Base-by-base conservation (phyloP, 2,113 vertebrate genomes). In the Oxyura jamaicensis region DNA sequence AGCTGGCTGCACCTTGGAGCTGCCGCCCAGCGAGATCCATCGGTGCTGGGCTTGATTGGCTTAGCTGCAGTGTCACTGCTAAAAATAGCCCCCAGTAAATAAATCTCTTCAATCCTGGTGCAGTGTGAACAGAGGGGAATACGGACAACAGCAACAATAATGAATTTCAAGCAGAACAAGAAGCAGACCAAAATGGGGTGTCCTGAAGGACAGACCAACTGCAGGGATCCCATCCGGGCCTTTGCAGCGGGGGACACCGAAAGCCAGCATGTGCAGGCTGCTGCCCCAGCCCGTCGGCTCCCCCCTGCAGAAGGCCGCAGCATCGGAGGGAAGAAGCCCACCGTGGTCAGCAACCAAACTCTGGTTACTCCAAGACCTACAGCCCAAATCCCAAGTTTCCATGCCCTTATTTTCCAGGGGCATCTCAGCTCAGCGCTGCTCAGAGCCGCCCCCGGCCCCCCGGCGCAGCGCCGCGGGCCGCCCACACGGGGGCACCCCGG, bases 131-230 rank as follows among this genome's bases (percentile, higher is more conserved):
- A 19, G 39, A 62, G 26, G 20, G 29, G 53, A 85, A 55, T 8
- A 59, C 0, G 3, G 66, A 69, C 18, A 33, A 56, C 52, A 62
- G 65, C 56, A 71, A 36, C 6, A 63, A 48, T 21, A 36, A 28
- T 7, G 6, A 13, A n/a, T 35, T 56, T 62, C 28, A 23, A 29
- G 13, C 11, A 55, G 56, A 25, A 31, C 3, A 55, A 67, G 0
- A 2, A 36, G 26, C 0, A 0, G 56, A 6, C 4, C 3, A 39
- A 71, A 76, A 13, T 0, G 3, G n/a, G 36, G 46, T 23, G 20
- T 41, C 16, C 13, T 56, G 26, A 35, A 42, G 56, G 72, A 42
- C 36, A 42, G 36, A 39, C 22, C 48, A 9, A 26, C 7, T 2
- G 46, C 20, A 48, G 29, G 42, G n/a, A 9, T 33, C 44, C 29